These are phyloP conservation scores for Lophius piscatorius DNA, from an alignment of 2,113 vertebrate genomes.

Conservation along the genomic window DNA sequence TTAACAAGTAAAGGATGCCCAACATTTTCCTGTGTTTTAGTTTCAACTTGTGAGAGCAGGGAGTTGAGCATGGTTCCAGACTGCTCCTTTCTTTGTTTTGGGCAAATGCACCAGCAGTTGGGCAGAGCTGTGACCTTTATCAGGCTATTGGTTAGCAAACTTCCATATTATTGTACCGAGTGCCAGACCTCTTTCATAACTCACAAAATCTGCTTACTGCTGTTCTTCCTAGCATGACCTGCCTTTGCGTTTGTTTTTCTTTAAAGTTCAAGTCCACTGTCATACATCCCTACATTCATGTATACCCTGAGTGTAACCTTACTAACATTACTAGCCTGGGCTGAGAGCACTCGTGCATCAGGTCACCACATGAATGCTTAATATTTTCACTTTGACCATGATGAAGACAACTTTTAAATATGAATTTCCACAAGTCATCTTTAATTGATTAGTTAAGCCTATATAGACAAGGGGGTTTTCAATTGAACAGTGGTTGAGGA, in stretches of 20 bases:
- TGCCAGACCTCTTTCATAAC: background rate
- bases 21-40: background rate
- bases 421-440: background rate
- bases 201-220: conserved; percentile 5
- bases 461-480: too few species aligned
- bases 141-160: background rate
- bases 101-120: conserved; percentile 5
- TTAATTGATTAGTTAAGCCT: too few species aligned
- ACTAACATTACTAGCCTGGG: too few species aligned
- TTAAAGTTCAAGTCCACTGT: too few species aligned
- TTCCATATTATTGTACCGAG: background rate
- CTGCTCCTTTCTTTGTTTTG: background rate
- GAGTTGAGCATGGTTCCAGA: background rate
- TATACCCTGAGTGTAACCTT: too few species aligned
- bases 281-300: too few species aligned
- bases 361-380: background rate
- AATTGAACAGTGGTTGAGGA: too few species aligned
- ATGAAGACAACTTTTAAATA: background rate
- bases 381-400: background rate
- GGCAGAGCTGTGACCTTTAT: background rate
- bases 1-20: background rate
- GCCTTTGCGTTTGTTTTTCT: conserved; percentile 1
- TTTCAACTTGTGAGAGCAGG: background rate
- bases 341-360: too few species aligned
- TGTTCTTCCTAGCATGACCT: conserved; percentile 3